Conservation (phyloP, 92 coral and sea anemone species). For the Chrysogorgia sp. region DNA sequence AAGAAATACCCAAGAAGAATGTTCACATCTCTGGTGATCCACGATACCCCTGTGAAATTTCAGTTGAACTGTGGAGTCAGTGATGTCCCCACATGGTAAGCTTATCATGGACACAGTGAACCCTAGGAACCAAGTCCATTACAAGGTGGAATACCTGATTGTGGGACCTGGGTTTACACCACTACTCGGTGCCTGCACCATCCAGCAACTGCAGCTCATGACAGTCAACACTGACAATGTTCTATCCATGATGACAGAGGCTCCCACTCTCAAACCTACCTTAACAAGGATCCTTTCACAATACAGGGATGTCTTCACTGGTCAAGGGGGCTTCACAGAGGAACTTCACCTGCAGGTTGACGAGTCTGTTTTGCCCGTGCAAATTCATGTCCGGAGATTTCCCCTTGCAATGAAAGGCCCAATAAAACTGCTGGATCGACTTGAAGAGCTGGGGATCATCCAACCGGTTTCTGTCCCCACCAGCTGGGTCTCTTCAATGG, state of each 20-base stretch:
- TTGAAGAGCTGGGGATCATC: slow-evolving; percentile 27
- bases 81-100: slow-evolving; percentile 34
- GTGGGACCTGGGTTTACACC: slow-evolving; percentile 34
- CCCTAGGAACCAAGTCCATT: slow-evolving; percentile 36
- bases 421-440: slow-evolving; percentile 42
- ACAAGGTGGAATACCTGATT: slow-evolving; percentile 39
- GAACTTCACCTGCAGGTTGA: slow-evolving; percentile 51
- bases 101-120: slow-evolving; percentile 21
- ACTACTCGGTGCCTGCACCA: slow-evolving; percentile 41
- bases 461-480: slow-evolving; percentile 33
- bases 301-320: slow-evolving; percentile 49
- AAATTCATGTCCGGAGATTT: slow-evolving; percentile 46
- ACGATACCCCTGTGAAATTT: slow-evolving; percentile 37
- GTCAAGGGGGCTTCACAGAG: slow-evolving; percentile 47
- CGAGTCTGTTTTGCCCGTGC: slow-evolving; percentile 48
- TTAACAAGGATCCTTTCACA: slow-evolving; percentile 24
- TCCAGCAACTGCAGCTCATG: slow-evolving; percentile 49
- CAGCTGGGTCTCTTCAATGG: slow-evolving; percentile 49
- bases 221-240: slow-evolving; percentile 44
- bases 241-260: neutral
- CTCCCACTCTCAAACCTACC: slow-evolving; percentile 6
- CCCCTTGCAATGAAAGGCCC: slow-evolving; percentile 42
- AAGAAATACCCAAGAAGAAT: slow-evolving; percentile 36
- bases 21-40: slow-evolving; percentile 36
- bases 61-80: slow-evolving; percentile 44